Base-by-base conservation (phyloP, 2,888 invertebrate species). In the Ophion costatus region DNA sequence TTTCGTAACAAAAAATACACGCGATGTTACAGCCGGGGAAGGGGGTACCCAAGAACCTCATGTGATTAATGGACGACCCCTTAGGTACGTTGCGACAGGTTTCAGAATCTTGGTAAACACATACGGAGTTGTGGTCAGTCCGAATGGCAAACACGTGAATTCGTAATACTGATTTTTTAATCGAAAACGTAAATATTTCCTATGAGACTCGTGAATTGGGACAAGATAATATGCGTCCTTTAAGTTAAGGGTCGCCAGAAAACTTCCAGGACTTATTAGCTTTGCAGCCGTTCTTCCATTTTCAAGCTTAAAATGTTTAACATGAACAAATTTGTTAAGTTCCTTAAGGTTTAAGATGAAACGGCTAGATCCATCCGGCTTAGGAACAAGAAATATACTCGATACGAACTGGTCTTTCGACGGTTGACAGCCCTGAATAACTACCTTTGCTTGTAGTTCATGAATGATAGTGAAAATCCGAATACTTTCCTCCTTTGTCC, bases 241-340 rank as follows among this genome's bases (percentile, higher is more conserved):
- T 75, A 78, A 33, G 74, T 82, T 82, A 33, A 76, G 56, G 6
- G 79, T 70, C 0, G 75, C 84, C 45, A 79, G 69, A 14, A 59
- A 85, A 24, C 56, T 4, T 42, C n/a, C 14, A 20, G 74, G 61
- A 59, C 22, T 61, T 17, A 74, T 80, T 38, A 73, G 17, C 42
- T 80, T 80, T n/a, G 73, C 10, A 29, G 87, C 87, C 17, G 88
- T 88, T 69, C 87, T 84, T 59, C 83, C 85, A 78, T 89, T 88
- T 64, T 90, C 88, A 29, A 90, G 82, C 75, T 90, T 88, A 80
- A 90, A 89, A 80, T 89, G 90, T 63, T 84, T 64, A 10, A 83
- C 79, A 14, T 64, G 11, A 45, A 90, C 74, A 63, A n/a, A 89
- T 63, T 83, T 78, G 61, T 89, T 89, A 1, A 89, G 69, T 56